A percentile compares a stretch with the other conserved stretches of the same genome.
Evolutionary conservation across 1,140 invertebrate species (phyloP).

Genomic region (Mycetomoellerius zeteki): DNA sequence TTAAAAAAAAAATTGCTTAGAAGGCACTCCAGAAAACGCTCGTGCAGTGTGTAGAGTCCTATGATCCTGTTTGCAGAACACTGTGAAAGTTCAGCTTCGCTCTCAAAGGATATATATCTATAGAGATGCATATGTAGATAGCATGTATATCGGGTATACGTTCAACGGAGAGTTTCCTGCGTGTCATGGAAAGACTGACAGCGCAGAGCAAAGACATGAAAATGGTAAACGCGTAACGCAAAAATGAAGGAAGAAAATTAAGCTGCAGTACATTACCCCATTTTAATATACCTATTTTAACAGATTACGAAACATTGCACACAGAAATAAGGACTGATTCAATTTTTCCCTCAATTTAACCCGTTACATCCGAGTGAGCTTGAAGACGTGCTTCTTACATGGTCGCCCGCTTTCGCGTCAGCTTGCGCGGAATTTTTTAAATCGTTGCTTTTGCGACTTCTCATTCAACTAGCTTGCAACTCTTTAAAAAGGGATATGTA

Average conservation of each 20-base stretch:
- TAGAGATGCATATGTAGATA: conserved; percentile 40
- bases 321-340: conserved; percentile 1
- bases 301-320: conserved; percentile 23
- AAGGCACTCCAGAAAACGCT: not conserved
- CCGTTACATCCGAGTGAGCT: conserved; percentile 19
- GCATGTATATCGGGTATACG: conserved; percentile 32
- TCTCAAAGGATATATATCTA: conserved; percentile 55
- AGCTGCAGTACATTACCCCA: not conserved
- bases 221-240: not conserved
- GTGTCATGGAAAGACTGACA: conserved; percentile 25
- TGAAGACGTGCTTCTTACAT: conserved; percentile 32
- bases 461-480: not conserved
- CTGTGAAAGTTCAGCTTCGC: conserved; percentile 45
- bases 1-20: conserved; percentile 30
- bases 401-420: not conserved
- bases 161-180: conserved; percentile 31
- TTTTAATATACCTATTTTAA: conserved; percentile 52
- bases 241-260: conserved; percentile 41
- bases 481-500: not conserved
- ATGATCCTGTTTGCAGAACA: conserved; percentile 47
- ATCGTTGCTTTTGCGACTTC: conserved; percentile 21
- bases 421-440: conserved; percentile 28
- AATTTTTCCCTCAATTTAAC: conserved; percentile 57
- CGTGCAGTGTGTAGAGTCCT: conserved; percentile 3
- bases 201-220: conserved; percentile 10